These are phyloP conservation scores for Neolamprologus fasciatus DNA, from an alignment of 2,113 vertebrate species.

Conservation along the genomic window DNA sequence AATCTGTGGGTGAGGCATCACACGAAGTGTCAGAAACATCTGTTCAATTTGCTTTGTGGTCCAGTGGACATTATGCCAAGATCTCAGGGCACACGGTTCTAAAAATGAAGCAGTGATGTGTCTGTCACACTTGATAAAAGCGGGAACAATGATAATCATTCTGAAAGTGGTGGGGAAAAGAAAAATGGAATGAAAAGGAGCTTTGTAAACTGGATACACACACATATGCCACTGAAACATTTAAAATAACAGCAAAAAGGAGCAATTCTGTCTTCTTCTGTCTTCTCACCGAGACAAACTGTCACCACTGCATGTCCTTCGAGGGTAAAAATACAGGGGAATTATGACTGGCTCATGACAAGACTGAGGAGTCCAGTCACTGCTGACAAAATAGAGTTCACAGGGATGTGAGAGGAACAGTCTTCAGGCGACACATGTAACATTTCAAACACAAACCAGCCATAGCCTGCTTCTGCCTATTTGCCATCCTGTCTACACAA, in stretches of 20 bases:
- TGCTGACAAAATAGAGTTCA: conserved; percentile 41
- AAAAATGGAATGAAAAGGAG: not conserved
- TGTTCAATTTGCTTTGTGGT: conserved; percentile 50
- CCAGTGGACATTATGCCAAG: conserved; percentile 25
- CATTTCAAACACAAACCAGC: conserved; percentile 8
- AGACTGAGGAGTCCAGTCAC: conserved; percentile 21
- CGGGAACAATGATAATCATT: conserved; percentile 37
- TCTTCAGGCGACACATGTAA: conserved; percentile 20
- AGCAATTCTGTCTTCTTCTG: not conserved
- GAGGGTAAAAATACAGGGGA: not conserved
- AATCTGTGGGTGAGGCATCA: not conserved
- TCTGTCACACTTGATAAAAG: conserved; percentile 57
- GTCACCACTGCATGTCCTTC: not conserved
- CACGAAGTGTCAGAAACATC: conserved; percentile 53
- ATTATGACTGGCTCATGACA: conserved; percentile 4
- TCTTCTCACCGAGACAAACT: not conserved
- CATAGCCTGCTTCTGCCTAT: conserved; percentile 46
- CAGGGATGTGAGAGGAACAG: conserved; percentile 44
- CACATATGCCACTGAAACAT: not conserved
- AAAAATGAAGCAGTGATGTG: conserved; percentile 42
- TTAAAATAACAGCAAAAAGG: not conserved
- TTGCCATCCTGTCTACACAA: conserved; percentile 57
- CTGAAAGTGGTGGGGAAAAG: conserved; percentile 7
- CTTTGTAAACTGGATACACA: not conserved
- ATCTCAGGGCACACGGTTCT: conserved; percentile 18